These are phyloP conservation scores for Thecophora atra DNA, from an alignment of 2,888 invertebrate species.

Conservation along the genomic window DNA sequence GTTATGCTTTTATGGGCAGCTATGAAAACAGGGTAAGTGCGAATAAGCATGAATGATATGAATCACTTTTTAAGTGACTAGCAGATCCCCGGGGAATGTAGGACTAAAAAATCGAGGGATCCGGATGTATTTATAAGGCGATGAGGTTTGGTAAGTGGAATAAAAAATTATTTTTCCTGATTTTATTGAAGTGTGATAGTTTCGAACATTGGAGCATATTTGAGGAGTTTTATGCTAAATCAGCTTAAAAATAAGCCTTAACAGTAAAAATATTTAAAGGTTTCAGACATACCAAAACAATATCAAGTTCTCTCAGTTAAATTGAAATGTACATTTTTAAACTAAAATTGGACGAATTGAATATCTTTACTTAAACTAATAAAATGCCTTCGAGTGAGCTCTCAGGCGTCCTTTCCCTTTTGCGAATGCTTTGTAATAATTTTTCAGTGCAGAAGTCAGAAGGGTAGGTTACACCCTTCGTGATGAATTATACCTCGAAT, in stretches of 20 bases:
- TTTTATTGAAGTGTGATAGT: conserved; percentile 56
- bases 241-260: conserved; percentile 56
- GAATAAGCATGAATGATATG: conserved; percentile 50
- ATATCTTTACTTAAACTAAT: conserved; percentile 45
- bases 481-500: conserved; percentile 54
- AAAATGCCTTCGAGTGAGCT: conserved; percentile 36
- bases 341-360: conserved; percentile 36
- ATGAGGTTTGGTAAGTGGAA: conserved; percentile 25
- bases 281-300: conserved; percentile 42
- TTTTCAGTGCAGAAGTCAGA: conserved; percentile 17
- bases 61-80: conserved; percentile 64
- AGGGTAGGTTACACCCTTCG: conserved; percentile 27
- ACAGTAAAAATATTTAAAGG: conserved; percentile 63
- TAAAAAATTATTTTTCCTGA: conserved; percentile 66
- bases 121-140: conserved; percentile 20
- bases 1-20: conserved; percentile 46
- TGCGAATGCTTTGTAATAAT: conserved; percentile 34
- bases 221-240: conserved; percentile 41
- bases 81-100: conserved; percentile 41
- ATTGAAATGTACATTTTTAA: not conserved
- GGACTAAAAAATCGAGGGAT: conserved; percentile 26
- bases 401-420: conserved; percentile 37
- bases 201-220: conserved; percentile 5
- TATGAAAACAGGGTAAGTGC: conserved; percentile 35
- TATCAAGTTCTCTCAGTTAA: not conserved